Evolutionary conservation across 2,113 vertebrate species (phyloP).

Genomic region (Lipophrys pholis): DNA sequence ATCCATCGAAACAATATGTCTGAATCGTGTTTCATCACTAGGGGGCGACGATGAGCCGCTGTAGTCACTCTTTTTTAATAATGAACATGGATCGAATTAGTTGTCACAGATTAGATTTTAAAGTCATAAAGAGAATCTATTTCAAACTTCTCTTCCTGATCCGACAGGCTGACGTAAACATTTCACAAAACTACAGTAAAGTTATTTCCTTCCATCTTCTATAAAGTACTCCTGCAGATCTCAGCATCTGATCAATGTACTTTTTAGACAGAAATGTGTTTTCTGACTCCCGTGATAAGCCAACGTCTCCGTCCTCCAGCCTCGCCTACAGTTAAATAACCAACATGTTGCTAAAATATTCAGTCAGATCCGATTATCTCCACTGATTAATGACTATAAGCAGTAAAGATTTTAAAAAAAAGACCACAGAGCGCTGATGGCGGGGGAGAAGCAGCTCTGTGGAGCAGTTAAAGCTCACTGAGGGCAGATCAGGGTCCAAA

Average conservation of each 20-base stretch:
- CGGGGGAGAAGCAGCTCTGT: background rate
- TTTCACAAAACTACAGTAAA: too few species aligned
- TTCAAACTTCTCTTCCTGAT: too few species aligned
- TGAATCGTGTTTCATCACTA: too few species aligned
- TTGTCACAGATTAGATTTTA: too few species aligned
- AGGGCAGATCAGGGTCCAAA: conserved; percentile 48
- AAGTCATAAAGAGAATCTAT: too few species aligned
- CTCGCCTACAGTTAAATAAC: background rate
- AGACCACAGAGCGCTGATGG: conserved; percentile 32
- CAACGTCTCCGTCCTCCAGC: background rate
- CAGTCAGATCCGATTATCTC: conserved; percentile 6
- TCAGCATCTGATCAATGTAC: background rate
- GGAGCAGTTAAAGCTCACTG: conserved; percentile 6
- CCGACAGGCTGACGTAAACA: too few species aligned
- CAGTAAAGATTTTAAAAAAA: background rate
- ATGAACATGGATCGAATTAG: too few species aligned
- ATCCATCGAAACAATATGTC: too few species aligned
- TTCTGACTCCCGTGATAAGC: conserved; percentile 19
- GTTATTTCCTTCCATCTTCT: too few species aligned
- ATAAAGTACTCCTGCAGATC: background rate
- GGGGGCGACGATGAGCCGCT: too few species aligned
- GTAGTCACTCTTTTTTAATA: too few species aligned
- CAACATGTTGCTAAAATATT: background rate
- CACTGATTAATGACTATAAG: conserved; percentile 45
- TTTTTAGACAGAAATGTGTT: background rate